phyloP scores from a whole-genome alignment of 2,113 vertebrate species.

The Oceanodroma tethys region DNA sequence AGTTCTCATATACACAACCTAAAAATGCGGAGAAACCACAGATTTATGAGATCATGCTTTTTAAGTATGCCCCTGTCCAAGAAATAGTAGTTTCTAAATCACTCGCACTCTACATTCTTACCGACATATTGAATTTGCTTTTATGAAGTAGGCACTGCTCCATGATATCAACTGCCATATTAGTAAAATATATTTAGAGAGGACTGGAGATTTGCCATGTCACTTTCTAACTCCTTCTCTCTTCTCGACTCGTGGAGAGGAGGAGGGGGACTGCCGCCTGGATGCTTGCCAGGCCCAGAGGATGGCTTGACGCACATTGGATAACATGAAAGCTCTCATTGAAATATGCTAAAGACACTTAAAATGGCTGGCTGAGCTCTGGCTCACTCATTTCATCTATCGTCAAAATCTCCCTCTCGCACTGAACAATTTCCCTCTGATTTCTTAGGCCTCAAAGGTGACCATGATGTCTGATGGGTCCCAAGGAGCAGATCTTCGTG shows the following conservation, averaged over 20 bases:
- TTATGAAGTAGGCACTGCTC: background rate
- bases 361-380: background rate
- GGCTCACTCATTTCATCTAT: background rate
- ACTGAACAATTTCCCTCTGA: background rate
- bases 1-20: background rate
- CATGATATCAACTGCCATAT: background rate
- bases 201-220: background rate
- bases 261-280: background rate
- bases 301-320: background rate
- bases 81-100: conserved; percentile 19
- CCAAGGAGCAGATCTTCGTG: background rate
- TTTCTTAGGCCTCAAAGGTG: background rate
- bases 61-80: background rate
- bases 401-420: background rate
- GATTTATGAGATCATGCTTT: conserved; percentile 36
- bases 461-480: accelerated
- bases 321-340: background rate
- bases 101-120: background rate
- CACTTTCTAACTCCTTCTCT: background rate
- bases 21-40: conserved; percentile 18
- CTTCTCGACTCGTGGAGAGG: background rate
- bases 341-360: background rate
- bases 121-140: background rate
- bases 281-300: background rate
- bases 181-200: background rate